Base-by-base conservation (phyloP, 1,140 invertebrate genomes). In the Drosophila cardini region DNA sequence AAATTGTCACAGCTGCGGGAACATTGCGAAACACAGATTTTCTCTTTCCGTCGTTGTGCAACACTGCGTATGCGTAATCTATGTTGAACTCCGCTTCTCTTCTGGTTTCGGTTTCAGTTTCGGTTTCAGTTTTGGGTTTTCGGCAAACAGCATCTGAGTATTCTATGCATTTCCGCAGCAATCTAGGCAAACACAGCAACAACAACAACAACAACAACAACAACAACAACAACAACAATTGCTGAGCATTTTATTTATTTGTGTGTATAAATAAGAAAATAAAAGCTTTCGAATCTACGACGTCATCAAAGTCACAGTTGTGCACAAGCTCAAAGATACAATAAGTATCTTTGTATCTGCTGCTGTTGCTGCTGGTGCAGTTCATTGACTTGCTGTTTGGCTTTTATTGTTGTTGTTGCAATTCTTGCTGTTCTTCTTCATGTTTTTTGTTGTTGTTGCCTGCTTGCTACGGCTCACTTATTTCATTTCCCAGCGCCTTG, bases 401-500 rank as follows among this genome's bases (percentile, higher is more conserved):
- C 2, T n/a, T n/a, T n/a, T n/a, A n/a, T 15, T 16, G 38, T 40
- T 50, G 15, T 36, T 60, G 26, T 16, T 43, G 13, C 7, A 38
- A 16, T 13, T 63, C 32, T 48, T 40, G 30, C 26, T 55, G 16
- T 26, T 43, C 26, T 40, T 18, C 11, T 32, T 52, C 16, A 61
- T 69, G 32, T 60, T 74, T 70, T 69, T 43, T 45, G 46, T 63
- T 55, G 13, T 26, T 60, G n/a, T 61, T 61, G 43, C 61, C 13
- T 45, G 58, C 43, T 55, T 65, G 62, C 57, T 60, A 81, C 74
- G 79, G 78, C 79, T 81, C 79, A 81, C 78, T 82, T 82, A 82
- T 74, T 82, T 82, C 79, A 82, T 82, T 82, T 78, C 30, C 67
- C 72, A 52, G 40, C 58, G 76, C 75, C 75, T 75, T 82, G 80